A percentile compares a stretch with the other conserved stretches of the same genome.
Conservation (phyloP, 2,113 vertebrate genomes). For the Zapus hudsonius region DNA sequence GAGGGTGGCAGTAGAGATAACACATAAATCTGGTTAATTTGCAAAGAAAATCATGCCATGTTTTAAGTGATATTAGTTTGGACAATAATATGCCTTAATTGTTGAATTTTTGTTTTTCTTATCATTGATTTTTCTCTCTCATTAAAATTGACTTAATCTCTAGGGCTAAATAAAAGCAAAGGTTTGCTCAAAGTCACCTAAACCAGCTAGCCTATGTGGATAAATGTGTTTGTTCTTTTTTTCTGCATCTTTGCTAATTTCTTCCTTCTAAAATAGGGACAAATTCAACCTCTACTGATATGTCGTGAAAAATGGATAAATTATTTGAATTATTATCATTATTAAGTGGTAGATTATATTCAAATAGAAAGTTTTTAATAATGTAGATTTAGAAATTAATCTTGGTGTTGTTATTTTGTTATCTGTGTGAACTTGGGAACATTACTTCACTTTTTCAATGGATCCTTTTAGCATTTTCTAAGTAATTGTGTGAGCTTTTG, state of each 20-base stretch:
- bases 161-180: not conserved
- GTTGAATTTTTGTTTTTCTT: not conserved
- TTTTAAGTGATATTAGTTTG: constrained; percentile 43
- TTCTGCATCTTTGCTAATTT: not conserved
- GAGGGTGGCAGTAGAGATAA: not conserved
- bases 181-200: not conserved
- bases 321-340: not conserved
- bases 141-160: constrained; percentile 19
- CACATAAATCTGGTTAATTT: not conserved
- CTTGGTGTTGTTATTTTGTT: not conserved
- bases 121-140: not conserved
- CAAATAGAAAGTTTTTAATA: too few species aligned
- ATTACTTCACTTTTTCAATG: too few species aligned
- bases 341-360: not conserved
- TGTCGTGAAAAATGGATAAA: not conserved
- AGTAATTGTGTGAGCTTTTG: too few species aligned
- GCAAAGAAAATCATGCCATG: not conserved
- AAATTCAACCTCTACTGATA: not conserved
- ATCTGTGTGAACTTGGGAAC: too few species aligned
- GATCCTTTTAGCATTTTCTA: too few species aligned
- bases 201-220: not conserved
- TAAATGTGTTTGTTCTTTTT: not conserved
- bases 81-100: not conserved
- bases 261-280: not conserved
- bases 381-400: too few species aligned